These are phyloP conservation scores for Anorthoa munda DNA, from an alignment of 2,888 invertebrate species.

Conservation along the genomic window DNA sequence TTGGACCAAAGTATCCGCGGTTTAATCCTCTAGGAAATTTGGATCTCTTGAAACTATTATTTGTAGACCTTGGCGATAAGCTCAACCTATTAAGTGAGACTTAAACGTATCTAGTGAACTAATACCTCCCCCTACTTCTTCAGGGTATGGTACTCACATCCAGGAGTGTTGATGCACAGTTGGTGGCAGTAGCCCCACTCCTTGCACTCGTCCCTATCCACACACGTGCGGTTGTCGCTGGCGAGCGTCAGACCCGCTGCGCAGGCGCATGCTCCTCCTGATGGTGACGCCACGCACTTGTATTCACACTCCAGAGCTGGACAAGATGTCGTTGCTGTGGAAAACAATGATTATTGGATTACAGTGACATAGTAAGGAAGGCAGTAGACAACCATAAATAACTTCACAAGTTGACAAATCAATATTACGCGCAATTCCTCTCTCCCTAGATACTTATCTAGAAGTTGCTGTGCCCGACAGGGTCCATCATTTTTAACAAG, in stretches of 20 bases:
- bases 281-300: slow-evolving; percentile 97
- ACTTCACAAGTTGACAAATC: neutral
- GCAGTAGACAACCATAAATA: neutral
- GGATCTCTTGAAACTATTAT: too few relatives aligned
- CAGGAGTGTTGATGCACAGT: slow-evolving; percentile 96
- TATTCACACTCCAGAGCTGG: slow-evolving; percentile 96
- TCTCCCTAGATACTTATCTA: too few relatives aligned
- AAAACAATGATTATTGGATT: neutral
- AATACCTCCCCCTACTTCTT: neutral
- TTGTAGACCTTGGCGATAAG: too few relatives aligned
- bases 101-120: neutral
- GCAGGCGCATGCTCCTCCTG: slow-evolving; percentile 97
- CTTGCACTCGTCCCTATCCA: slow-evolving; percentile 97
- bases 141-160: slow-evolving; percentile 82
- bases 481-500: too few relatives aligned
- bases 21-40: too few relatives aligned
- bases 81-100: neutral
- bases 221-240: slow-evolving; percentile 96
- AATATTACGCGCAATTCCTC: too few relatives aligned
- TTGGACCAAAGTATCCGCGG: too few relatives aligned
- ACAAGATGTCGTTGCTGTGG: slow-evolving; percentile 95
- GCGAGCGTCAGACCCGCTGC: slow-evolving; percentile 96
- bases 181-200: slow-evolving; percentile 99
- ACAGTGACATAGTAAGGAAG: neutral
- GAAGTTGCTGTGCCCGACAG: too few relatives aligned